These are phyloP conservation scores for Cladopsammia gracilis DNA, from an alignment of 64 coral and sea anemone species.

Conservation along the genomic window DNA sequence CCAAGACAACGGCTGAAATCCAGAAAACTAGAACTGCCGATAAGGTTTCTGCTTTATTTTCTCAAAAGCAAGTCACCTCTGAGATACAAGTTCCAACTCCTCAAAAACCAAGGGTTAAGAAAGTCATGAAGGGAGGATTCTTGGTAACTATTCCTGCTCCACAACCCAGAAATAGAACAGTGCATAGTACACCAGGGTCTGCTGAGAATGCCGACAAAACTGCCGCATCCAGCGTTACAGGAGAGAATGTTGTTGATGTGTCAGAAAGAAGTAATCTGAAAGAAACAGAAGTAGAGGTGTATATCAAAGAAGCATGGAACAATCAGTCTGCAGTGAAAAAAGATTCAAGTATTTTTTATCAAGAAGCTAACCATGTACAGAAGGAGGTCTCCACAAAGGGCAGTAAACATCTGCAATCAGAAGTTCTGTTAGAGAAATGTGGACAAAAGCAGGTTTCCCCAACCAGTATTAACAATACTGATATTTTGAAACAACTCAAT, in stretches of 20 bases:
- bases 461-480: not conserved
- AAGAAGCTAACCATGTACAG: not conserved
- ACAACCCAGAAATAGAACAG: slow-evolving; percentile 26
- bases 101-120: slow-evolving; percentile 57
- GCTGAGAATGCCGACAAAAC: not conserved
- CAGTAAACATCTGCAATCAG: not conserved
- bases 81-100: not conserved
- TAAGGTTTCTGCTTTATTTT: not conserved
- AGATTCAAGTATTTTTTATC: not conserved
- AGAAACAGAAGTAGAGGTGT: not conserved
- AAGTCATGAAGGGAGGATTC: slow-evolving; percentile 72
- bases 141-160: slow-evolving; percentile 75
- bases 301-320: not conserved
- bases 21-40: not conserved
- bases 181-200: not conserved
- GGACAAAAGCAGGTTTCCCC: not conserved
- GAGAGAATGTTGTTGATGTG: not conserved
- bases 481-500: not conserved
- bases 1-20: not conserved
- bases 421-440: not conserved
- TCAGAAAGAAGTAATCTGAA: not conserved
- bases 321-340: not conserved
- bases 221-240: not conserved
- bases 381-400: not conserved
- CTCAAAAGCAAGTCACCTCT: not conserved